phyloP scores from a whole-genome alignment of 2,797 vertebrate species.

The Danio albolineatus region DNA sequence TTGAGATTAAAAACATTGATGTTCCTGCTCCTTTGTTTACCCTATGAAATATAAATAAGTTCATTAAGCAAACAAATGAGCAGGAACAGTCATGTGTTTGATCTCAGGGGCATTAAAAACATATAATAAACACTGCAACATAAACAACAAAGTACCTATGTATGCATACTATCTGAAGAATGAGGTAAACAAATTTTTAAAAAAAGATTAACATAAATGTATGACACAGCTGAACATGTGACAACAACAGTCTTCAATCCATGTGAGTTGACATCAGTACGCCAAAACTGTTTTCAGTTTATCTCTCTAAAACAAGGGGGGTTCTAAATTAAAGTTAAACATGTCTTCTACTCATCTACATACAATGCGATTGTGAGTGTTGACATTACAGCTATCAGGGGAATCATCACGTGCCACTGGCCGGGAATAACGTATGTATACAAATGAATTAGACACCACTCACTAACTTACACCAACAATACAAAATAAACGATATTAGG shows the following conservation, averaged over 20 bases:
- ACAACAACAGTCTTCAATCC: constrained; percentile 3
- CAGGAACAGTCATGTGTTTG: no score
- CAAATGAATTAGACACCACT: not conserved
- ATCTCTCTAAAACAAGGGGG: no score
- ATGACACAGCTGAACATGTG: constrained; percentile 8
- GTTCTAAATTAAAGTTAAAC: not conserved
- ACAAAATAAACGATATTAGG: not conserved
- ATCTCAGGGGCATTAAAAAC: no score
- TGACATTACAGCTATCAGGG: not conserved
- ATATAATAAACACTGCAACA: no score
- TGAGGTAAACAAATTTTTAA: not conserved
- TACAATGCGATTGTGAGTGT: not conserved
- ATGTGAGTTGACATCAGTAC: not conserved
- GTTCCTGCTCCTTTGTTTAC: no score
- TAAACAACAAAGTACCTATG: not conserved
- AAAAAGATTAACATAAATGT: not conserved
- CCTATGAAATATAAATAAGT: no score
- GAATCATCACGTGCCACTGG: not conserved
- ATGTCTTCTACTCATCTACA: not conserved
- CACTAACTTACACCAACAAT: not conserved
- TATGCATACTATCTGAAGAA: not conserved
- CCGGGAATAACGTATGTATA: not conserved
- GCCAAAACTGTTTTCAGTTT: no score
- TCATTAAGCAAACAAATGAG: no score
- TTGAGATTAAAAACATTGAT: no score